These are phyloP conservation scores for Numida meleagris DNA, from an alignment of 2,113 vertebrate genomes.

Conservation along the genomic window DNA sequence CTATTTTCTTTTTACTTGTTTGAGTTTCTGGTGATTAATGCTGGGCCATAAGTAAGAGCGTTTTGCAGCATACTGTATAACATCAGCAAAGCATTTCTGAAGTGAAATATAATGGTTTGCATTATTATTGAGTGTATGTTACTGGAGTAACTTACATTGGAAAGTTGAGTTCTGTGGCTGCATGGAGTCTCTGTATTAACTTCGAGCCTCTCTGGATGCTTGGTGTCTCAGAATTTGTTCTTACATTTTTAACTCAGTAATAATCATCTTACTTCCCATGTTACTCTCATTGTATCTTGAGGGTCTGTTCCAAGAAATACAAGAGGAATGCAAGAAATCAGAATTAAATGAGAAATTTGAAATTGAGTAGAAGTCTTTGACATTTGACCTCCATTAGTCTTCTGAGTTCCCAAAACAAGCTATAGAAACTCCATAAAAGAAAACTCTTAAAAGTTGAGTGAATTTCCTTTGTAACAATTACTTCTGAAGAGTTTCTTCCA, in stretches of 20 bases:
- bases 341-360: not conserved
- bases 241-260: not conserved
- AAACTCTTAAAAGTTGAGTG: not conserved
- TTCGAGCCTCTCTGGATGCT: accelerated
- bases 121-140: not conserved
- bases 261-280: not conserved
- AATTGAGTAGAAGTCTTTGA: not conserved
- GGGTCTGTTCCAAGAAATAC: not conserved
- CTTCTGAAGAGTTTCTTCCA: not conserved
- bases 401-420: not conserved
- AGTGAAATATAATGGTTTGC: not conserved
- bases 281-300: not conserved
- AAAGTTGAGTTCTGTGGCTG: not conserved
- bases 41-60: not conserved
- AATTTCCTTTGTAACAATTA: not conserved
- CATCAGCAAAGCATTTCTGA: no score
- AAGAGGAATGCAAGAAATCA: not conserved
- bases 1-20: not conserved
- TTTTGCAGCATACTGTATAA: not conserved
- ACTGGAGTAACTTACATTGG: not conserved
- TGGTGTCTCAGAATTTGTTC: not conserved
- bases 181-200: not conserved
- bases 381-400: not conserved
- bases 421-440: not conserved
- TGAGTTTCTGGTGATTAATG: not conserved